Conservation (phyloP, 2,113 vertebrate genomes). For the Cariama cristata region DNA sequence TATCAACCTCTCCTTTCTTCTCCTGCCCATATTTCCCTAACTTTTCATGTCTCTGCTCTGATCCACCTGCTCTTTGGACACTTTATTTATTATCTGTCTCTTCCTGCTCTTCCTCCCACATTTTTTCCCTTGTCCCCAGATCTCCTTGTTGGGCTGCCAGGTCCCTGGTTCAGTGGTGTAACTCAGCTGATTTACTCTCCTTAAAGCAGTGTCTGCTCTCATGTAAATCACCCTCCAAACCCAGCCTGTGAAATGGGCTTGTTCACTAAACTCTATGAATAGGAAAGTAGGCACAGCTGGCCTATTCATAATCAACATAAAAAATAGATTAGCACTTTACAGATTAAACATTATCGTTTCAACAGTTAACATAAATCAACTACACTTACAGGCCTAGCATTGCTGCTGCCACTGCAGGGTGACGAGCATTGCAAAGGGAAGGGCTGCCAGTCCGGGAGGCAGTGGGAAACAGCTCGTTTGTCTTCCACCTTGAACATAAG, state of each 20-base stretch:
- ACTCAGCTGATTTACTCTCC: constrained; percentile 18
- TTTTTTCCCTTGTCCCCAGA: not conserved
- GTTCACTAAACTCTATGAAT: constrained; percentile 78
- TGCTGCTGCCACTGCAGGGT: constrained; percentile 23
- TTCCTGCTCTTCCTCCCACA: not conserved
- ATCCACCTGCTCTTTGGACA: not conserved
- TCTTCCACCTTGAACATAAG: not conserved
- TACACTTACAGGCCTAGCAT: constrained; percentile 41
- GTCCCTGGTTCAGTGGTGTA: not conserved
- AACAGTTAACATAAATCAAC: constrained; percentile 80
- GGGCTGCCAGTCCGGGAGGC: not conserved
- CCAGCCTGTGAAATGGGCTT: constrained; percentile 67
- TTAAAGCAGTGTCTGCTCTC: constrained; percentile 23
- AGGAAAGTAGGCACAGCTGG: constrained; percentile 85
- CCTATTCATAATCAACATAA: constrained; percentile 86
- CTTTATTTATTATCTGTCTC: not conserved
- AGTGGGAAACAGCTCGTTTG: not conserved
- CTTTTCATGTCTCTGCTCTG: not conserved
- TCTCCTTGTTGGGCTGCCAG: not conserved
- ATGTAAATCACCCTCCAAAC: constrained; percentile 65
- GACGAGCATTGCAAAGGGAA: not conserved
- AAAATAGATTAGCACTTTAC: constrained; percentile 86
- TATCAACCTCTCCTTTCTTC: not conserved
- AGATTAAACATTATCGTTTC: constrained; percentile 86
- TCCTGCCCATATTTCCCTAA: not conserved